Percentiles rank a stretch among this genome's conserved stretches.
Evolutionary conservation across 2,113 vertebrate species (phyloP).

Genomic region (Tretioscincus oriximinensis): DNA sequence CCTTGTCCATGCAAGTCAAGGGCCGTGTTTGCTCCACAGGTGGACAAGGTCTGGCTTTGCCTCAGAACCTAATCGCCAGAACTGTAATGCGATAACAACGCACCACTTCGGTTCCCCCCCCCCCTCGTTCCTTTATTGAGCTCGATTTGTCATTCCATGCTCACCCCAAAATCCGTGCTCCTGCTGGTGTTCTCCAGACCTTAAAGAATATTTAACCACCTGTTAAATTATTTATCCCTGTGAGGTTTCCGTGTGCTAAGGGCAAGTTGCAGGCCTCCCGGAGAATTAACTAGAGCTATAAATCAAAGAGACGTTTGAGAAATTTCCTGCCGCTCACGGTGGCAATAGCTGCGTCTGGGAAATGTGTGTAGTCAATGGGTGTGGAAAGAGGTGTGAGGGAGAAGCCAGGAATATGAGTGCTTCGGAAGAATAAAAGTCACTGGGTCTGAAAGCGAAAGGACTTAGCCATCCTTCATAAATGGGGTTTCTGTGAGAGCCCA

Average conservation of each 20-base stretch:
- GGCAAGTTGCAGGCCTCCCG: conserved; percentile 67
- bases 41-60: background rate
- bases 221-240: conserved; percentile 78
- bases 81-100: accelerated
- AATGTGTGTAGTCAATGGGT: conserved; percentile 36
- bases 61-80: accelerated
- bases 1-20: too few relatives aligned
- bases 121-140: accelerated
- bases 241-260: conserved; percentile 51
- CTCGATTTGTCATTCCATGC: conserved; percentile 27
- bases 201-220: conserved; percentile 73
- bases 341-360: conserved; percentile 39
- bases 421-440: conserved; percentile 15
- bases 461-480: background rate
- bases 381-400: background rate
- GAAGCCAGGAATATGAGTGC: background rate
- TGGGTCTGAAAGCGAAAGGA: background rate
- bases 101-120: background rate
- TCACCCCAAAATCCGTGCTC: background rate
- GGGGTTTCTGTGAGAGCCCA: background rate
- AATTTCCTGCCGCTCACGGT: conserved; percentile 59
- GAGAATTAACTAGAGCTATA: conserved; percentile 77
- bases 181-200: conserved; percentile 58
- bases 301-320: conserved; percentile 75
- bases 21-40: background rate